Base-by-base conservation (phyloP, 2,797 vertebrate species). In the Discoglossus pictus region DNA sequence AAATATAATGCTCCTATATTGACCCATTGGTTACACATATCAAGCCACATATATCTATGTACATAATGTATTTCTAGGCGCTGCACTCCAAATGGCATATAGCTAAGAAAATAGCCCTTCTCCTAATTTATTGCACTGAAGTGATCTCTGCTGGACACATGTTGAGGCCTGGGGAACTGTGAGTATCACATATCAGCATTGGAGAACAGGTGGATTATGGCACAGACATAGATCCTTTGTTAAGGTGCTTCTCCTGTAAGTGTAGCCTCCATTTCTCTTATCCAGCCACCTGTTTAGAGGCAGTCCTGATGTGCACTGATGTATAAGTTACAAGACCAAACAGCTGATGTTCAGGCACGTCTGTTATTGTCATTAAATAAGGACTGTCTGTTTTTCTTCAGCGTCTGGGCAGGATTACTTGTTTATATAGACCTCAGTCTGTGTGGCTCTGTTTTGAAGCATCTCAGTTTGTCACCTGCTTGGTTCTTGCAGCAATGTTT, bases 271-370 rank as follows among this genome's bases (percentile, higher is more conserved):
- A 72, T 61, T 59, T 67, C 76, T 78, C 65, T 68, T 77, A 77
- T 75, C 69, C 79, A 80, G 73, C 80, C 83, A 88, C 77, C 84
- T 87, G 82, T 80, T 78, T 80, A 50, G 50, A 78, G 48, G 20
- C 58, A 74, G 80, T 74, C 80, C 66, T 50, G 23, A 74, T 80
- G 73, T 68, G 51, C 46, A 21, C 13, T 80, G 75, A 83, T 56
- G 73, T 10, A 3, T 74, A 75, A 55, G 70, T 75, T 77, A 75
- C 65, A 68, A 54, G 63, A 75, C 67, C 59, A 67, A 83, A 69
- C 76, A 82, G 81, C 78, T 82, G 81, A 84, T 61, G 53, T 18
- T 20, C 58, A 40, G 55, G 21, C 11, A 42, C 61, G 65, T 31
- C 65, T 61, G 61, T 70, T 72, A 67, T 60, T 53, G 34, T 56